Evolutionary conservation across 2,113 vertebrate genomes (phyloP).

Genomic region (Bubo blakistoni): DNA sequence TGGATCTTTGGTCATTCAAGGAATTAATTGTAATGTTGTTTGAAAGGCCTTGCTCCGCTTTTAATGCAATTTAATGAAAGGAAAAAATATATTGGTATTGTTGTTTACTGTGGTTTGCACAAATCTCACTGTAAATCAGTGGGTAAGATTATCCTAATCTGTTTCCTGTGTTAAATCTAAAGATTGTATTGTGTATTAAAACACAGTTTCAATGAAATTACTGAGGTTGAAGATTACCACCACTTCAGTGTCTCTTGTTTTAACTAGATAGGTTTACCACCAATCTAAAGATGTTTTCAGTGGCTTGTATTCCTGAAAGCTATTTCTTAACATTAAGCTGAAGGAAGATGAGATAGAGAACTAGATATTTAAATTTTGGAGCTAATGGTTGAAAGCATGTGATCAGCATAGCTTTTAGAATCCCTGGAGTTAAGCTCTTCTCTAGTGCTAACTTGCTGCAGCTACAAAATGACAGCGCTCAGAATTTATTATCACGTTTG

Average conservation of each 20-base stretch:
- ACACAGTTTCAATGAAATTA: neutral
- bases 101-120: neutral
- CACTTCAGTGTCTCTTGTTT: neutral
- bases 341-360: neutral
- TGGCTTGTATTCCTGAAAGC: neutral
- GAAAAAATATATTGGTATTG: neutral
- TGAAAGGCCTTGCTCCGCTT: neutral
- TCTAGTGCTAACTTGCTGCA: neutral
- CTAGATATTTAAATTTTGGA: slow-evolving; percentile 1
- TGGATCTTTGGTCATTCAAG: neutral
- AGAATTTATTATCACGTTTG: neutral
- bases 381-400: neutral
- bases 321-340: neutral
- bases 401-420: neutral
- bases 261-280: neutral
- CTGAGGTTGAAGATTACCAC: neutral
- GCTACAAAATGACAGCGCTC: neutral
- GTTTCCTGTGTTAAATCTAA: neutral
- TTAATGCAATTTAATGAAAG: neutral
- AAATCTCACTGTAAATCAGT: neutral
- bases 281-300: neutral
- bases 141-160: slow-evolving; percentile 1
- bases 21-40: neutral
- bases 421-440: neutral
- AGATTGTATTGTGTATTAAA: neutral